phyloP scores from a whole-genome alignment of 2,797 vertebrate genomes.

The Graptemys geographica region DNA sequence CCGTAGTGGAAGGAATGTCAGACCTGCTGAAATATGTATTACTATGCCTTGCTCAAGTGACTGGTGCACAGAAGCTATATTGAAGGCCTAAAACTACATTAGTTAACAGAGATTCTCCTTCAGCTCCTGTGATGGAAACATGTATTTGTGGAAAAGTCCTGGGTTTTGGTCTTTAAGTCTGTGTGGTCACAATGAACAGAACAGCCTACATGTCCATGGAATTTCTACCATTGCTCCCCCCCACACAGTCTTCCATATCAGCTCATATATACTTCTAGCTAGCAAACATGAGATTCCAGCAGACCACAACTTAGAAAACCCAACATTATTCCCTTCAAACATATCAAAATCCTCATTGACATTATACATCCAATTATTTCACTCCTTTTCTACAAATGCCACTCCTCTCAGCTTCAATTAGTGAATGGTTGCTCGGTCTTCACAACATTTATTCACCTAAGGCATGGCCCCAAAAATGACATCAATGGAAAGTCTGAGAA shows the following conservation, averaged over 20 bases:
- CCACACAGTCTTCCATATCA: neutral
- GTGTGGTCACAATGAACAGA: neutral
- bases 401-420: neutral
- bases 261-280: neutral
- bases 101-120: neutral
- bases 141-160: neutral
- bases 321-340: neutral
- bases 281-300: neutral
- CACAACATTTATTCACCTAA: neutral
- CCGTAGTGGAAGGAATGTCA: neutral
- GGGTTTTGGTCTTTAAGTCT: neutral
- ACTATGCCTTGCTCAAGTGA: neutral
- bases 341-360: neutral
- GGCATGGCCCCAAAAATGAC: neutral
- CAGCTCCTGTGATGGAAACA: neutral
- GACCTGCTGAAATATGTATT: neutral
- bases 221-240: neutral
- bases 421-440: neutral
- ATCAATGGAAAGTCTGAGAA: slow-evolving; percentile 12
- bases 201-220: neutral
- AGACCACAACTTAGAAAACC: neutral
- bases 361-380: neutral
- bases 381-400: neutral
- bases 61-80: rapidly evolving
- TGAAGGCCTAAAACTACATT: neutral